Evolutionary conservation across 2,888 invertebrate species (phyloP).

Genomic region (Hyppa rectilinea): DNA sequence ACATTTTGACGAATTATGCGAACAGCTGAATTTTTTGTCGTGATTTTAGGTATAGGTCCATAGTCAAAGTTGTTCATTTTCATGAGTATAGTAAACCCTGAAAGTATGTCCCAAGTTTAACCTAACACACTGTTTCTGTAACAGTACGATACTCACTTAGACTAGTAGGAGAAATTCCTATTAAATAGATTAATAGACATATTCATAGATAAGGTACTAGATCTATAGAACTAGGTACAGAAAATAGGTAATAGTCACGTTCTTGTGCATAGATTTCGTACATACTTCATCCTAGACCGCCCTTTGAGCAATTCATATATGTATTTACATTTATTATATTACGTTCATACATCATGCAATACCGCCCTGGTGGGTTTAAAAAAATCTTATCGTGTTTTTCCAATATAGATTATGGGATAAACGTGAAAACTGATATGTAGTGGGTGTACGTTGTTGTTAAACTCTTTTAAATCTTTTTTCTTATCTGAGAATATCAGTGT

Average conservation of each 20-base stretch:
- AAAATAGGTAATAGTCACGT: constrained; percentile 62
- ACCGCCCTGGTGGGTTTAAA: constrained; percentile 1
- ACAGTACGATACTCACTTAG: no score
- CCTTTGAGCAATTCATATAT: constrained; percentile 9
- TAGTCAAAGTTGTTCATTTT: no score
- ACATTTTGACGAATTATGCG: no score
- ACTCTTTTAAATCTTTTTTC: constrained; percentile 29
- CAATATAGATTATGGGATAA: constrained; percentile 34
- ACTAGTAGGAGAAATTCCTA: constrained; percentile 53
- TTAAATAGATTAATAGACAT: constrained; percentile 45
- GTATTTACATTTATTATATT: background rate
- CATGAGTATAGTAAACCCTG: no score
- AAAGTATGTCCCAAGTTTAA: no score
- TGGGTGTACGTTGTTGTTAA: constrained; percentile 21
- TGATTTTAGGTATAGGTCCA: no score
- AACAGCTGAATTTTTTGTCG: no score
- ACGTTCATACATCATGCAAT: constrained; percentile 1
- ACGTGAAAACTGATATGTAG: constrained; percentile 8
- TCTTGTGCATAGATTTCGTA: constrained; percentile 22
- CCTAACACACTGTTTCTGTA: no score
- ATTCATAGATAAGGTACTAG: constrained; percentile 57
- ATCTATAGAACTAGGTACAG: constrained; percentile 33
- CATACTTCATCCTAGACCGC: background rate
- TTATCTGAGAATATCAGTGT: constrained; percentile 15
- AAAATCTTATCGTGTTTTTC: constrained; percentile 39